Conservation (phyloP, 2,113 vertebrate species). For the Barnardius zonarius region DNA sequence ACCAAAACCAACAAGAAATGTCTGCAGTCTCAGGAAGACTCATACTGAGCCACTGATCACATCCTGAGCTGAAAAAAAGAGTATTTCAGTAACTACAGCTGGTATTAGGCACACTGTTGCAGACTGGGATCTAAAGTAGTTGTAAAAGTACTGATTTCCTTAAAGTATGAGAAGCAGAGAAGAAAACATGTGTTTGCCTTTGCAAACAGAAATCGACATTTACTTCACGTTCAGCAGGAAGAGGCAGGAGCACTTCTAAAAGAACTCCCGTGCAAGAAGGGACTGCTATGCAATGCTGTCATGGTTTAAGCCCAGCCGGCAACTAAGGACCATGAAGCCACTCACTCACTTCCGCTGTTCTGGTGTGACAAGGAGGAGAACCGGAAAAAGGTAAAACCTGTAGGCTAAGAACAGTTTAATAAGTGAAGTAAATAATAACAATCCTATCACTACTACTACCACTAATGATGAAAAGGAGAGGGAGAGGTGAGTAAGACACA, state of each 20-base stretch:
- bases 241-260: background rate
- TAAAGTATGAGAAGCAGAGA: background rate
- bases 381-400: background rate
- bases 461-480: background rate
- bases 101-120: background rate
- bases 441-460: background rate
- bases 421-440: background rate
- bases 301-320: background rate
- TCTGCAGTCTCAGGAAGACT: background rate
- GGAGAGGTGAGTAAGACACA: background rate
- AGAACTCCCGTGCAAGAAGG: background rate
- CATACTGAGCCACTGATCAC: background rate
- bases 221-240: background rate
- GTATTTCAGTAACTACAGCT: background rate
- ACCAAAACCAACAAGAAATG: background rate
- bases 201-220: background rate
- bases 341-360: background rate
- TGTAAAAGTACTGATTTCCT: background rate
- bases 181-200: background rate
- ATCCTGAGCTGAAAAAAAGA: background rate
- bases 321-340: background rate
- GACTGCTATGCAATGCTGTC: background rate
- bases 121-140: background rate
- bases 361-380: background rate
- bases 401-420: background rate